Percentiles rank a stretch among this genome's conserved stretches.
Conservation (phyloP, 2,888 invertebrate genomes). For the Orchestes rusci region DNA sequence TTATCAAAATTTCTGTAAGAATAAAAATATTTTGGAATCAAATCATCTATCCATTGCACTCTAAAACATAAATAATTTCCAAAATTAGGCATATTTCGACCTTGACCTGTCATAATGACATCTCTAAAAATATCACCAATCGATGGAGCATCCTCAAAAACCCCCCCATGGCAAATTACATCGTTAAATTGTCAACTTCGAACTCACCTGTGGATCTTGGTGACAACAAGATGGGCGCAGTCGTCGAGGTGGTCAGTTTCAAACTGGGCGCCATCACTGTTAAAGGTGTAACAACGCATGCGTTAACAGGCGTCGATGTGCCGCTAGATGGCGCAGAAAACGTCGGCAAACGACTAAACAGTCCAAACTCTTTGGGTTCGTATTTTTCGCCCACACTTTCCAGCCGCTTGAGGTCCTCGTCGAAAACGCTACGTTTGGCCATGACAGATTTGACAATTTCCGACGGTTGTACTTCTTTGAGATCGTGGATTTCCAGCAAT, state of each 20-base stretch:
- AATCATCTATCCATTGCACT: too few relatives aligned
- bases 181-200: background rate
- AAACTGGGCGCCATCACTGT: slow-evolving; percentile 31
- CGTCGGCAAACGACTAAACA: slow-evolving; percentile 27
- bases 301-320: slow-evolving; percentile 26
- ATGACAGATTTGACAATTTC: slow-evolving; percentile 89
- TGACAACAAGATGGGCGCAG: slow-evolving; percentile 39
- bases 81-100: background rate
- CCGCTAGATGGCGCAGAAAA: slow-evolving; percentile 9
- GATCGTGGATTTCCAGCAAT: slow-evolving; percentile 65
- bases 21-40: too few relatives aligned
- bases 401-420: slow-evolving; percentile 88
- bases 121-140: too few relatives aligned
- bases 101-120: too few relatives aligned
- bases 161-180: too few relatives aligned
- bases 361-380: slow-evolving; percentile 56
- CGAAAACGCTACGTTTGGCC: slow-evolving; percentile 90
- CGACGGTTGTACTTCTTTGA: slow-evolving; percentile 65
- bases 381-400: slow-evolving; percentile 82
- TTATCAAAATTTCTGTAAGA: too few relatives aligned
- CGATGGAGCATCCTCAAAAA: too few relatives aligned
- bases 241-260: slow-evolving; percentile 30
- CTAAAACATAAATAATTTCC: too few relatives aligned
- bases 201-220: slow-evolving; percentile 38
- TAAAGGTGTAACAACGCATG: slow-evolving; percentile 26